phyloP scores from a whole-genome alignment of 1,140 invertebrate genomes.

The Sarcophaga peregrina region DNA sequence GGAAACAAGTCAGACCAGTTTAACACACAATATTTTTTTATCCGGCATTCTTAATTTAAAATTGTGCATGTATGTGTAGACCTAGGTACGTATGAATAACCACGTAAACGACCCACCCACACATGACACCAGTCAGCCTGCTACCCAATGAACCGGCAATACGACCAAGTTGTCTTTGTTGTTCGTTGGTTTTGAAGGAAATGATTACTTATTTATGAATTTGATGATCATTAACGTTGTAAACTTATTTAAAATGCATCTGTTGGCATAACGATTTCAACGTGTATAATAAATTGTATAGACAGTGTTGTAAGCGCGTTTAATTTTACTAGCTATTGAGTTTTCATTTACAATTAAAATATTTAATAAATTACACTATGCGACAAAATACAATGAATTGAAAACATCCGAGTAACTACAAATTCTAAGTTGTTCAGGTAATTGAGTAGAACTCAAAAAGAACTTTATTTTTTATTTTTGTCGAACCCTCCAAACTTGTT shows the following conservation, averaged over 20 bases:
- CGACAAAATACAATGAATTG: no score
- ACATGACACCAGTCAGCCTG: not conserved
- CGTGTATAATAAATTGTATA: no score
- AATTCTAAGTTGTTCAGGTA: no score
- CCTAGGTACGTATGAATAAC: not conserved
- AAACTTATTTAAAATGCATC: not conserved
- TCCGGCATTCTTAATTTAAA: not conserved
- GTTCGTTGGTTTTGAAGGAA: not conserved
- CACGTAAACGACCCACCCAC: not conserved
- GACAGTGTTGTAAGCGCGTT: no score
- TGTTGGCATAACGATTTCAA: no score
- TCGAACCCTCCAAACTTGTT: no score
- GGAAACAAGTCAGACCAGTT: not conserved
- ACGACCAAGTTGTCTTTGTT: not conserved
- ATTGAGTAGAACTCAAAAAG: no score
- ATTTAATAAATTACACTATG: no score
- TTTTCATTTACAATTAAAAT: no score
- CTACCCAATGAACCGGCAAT: constrained; percentile 22
- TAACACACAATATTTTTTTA: not conserved
- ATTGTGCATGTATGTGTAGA: not conserved
- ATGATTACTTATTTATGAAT: constrained; percentile 36
- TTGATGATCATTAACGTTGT: constrained; percentile 5
- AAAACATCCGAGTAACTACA: no score
- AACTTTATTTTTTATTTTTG: no score
- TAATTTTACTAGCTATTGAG: no score